Percentiles rank a stretch among this genome's conserved stretches.
Conservation (phyloP, 1,140 invertebrate species). For the Atta cephalotes region DNA sequence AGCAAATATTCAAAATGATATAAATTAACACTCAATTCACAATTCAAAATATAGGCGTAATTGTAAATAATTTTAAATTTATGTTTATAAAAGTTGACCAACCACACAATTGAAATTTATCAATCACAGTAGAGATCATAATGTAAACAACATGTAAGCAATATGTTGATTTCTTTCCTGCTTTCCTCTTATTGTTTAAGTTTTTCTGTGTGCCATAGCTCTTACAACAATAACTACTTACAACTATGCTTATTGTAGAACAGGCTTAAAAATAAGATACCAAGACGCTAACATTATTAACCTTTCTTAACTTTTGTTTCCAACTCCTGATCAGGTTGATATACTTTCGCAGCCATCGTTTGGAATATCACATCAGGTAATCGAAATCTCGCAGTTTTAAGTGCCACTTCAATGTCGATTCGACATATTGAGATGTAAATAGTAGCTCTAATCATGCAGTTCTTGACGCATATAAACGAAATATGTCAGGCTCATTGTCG, state of each 20-base stretch:
- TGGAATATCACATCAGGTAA: background rate
- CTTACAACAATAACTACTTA: background rate
- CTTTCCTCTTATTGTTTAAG: no score
- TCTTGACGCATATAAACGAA: background rate
- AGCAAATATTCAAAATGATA: background rate
- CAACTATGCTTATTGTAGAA: background rate
- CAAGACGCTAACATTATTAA: slow-evolving; percentile 80
- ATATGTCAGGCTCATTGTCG: background rate
- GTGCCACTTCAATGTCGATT: background rate
- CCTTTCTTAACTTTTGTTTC: slow-evolving; percentile 91
- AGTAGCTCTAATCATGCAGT: background rate
- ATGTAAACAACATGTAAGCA: no score
- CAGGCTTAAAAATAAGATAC: background rate
- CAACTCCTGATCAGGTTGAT: slow-evolving; percentile 88
- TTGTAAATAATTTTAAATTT: no score
- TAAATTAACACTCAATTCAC: background rate
- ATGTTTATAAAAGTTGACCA: no score
- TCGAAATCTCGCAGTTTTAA: background rate
- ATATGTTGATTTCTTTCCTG: no score
- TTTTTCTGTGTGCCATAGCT: background rate
- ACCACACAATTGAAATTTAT: no score
- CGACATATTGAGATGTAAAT: background rate
- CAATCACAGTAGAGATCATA: no score
- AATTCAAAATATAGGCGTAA: no score
- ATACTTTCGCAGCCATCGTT: slow-evolving; percentile 81